Percentiles rank a stretch among this genome's conserved stretches.
Evolutionary conservation across 2,113 vertebrate genomes (phyloP).

Genomic region (Octodon degus): DNA sequence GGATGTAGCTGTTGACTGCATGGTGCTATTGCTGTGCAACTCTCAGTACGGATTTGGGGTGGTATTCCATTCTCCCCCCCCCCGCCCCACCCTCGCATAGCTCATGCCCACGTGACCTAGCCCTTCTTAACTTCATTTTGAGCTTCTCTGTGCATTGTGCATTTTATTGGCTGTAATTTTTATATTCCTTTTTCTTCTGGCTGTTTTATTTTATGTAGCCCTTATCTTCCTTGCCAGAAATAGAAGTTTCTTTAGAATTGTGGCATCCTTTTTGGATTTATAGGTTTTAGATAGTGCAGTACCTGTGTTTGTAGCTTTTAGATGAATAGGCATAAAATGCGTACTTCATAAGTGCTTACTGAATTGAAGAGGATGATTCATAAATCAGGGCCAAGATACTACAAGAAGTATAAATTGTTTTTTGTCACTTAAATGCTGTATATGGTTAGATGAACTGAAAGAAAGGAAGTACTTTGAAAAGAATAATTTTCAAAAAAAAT

Average conservation of each 20-base stretch:
- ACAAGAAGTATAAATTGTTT: slow-evolving; percentile 32
- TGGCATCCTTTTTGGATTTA: neutral
- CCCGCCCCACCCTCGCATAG: neutral
- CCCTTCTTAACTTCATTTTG: neutral
- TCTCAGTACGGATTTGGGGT: neutral
- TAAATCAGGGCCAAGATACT: neutral
- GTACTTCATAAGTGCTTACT: neutral
- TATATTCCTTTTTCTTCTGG: neutral
- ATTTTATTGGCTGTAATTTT: slow-evolving; percentile 20
- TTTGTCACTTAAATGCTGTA: neutral
- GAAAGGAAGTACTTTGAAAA: neutral
- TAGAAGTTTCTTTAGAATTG: neutral
- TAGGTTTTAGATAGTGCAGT: neutral
- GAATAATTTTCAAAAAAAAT: neutral
- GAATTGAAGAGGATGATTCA: neutral
- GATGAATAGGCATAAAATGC: neutral
- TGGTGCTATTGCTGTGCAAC: neutral
- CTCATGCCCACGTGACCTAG: neutral
- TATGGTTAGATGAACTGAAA: neutral
- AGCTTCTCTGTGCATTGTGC: neutral
- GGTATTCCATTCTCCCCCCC: neutral
- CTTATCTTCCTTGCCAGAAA: neutral
- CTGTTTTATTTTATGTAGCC: slow-evolving; percentile 39
- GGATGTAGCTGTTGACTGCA: neutral
- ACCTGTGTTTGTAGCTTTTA: slow-evolving; percentile 13